Percentiles rank a stretch among this genome's conserved stretches.
Evolutionary conservation across 2,888 invertebrate species (phyloP).

Genomic region (Tenthredo distinguenda): DNA sequence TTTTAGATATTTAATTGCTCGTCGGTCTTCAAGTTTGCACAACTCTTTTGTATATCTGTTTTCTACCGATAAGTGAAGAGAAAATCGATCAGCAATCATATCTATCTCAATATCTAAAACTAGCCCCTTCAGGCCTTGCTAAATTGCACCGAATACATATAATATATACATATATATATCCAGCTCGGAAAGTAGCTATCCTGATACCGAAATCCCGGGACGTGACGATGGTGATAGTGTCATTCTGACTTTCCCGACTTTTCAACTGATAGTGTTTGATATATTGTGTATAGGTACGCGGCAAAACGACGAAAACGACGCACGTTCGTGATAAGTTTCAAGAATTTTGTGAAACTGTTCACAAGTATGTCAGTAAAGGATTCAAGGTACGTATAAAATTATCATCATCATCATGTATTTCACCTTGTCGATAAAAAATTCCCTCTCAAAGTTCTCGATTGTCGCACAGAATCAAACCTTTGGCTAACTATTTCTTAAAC

Average conservation of each 20-base stretch:
- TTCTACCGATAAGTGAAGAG: no score
- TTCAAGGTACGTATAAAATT: background rate
- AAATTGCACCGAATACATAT: background rate
- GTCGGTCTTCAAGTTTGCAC: no score
- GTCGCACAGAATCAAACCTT: background rate
- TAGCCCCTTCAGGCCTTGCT: no score
- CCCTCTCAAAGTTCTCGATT: background rate
- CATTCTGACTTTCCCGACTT: constrained; percentile 41
- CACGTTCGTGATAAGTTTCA: background rate
- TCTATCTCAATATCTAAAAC: no score
- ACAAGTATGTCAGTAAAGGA: background rate
- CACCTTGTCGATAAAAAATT: background rate
- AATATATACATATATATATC: background rate
- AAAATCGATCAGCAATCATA: no score
- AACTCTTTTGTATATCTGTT: no score
- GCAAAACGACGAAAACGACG: background rate
- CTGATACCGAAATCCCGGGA: constrained; percentile 58
- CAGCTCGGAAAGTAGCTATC: background rate
- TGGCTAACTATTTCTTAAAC: background rate
- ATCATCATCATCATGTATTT: background rate
- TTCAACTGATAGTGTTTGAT: constrained; percentile 30
- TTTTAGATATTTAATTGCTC: no score
- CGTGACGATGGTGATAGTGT: constrained; percentile 57
- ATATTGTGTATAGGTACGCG: background rate
- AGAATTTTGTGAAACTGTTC: background rate